Evolutionary conservation across 2,888 invertebrate species (phyloP).

Genomic region (Camponotus fellah): DNA sequence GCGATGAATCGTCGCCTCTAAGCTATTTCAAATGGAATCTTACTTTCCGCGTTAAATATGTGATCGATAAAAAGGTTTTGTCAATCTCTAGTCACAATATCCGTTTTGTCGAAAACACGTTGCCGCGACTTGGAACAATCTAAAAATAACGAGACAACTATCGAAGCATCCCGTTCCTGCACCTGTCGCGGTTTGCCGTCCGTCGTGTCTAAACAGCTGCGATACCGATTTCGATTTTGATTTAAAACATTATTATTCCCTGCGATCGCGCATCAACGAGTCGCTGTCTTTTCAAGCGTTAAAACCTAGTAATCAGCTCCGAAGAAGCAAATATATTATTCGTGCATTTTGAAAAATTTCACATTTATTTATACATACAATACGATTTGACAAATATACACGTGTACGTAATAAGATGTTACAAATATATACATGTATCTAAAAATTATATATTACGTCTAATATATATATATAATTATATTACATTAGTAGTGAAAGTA

Average conservation of each 20-base stretch:
- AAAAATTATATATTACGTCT: no score
- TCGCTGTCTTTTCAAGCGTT: conserved; percentile 82
- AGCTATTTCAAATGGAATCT: background rate
- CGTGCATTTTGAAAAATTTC: background rate
- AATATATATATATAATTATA: no score
- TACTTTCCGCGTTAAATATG: background rate
- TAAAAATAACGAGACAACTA: conserved; percentile 80
- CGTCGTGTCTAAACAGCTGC: conserved; percentile 15
- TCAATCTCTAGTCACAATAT: background rate
- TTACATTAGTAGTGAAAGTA: no score
- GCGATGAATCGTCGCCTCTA: background rate
- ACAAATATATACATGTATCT: no score
- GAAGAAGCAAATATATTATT: background rate
- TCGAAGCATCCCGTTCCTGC: conserved; percentile 81
- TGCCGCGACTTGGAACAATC: conserved; percentile 38
- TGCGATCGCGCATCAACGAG: conserved; percentile 81
- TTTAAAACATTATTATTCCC: conserved; percentile 75
- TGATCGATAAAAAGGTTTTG: background rate
- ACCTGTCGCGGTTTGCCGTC: conserved; percentile 20
- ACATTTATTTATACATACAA: background rate
- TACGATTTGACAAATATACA: no score
- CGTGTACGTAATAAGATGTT: no score
- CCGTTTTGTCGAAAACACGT: background rate
- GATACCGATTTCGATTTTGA: conserved; percentile 70
- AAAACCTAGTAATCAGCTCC: conserved; percentile 83